Evolutionary conservation across 2,888 invertebrate species (phyloP), one percentile per base, ranked within the genome.

Genomic region (Lasioglossum pauxillum): DNA sequence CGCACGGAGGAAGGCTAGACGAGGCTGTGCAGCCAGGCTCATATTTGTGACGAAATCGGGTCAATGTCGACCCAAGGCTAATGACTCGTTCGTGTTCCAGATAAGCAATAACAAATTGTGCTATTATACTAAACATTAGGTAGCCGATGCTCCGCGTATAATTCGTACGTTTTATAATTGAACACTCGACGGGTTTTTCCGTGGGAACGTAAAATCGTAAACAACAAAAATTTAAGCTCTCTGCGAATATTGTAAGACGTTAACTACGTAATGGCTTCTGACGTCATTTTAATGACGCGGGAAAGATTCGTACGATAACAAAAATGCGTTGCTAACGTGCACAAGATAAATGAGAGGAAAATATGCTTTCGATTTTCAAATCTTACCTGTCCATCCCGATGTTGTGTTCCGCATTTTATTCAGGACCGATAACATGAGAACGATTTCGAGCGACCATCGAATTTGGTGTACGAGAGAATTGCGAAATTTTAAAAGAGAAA

Each of bases 21-120:
- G n/a, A 75, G 80, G 27, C 64, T 71, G 41, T 71, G 23, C 76
- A 82, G 69, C 71, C 49, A 75, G 79, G 72, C 71, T 83, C 75
- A 82, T 84, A 92, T 93, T 92, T 92, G 83, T 88, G 89, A 92
- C 93, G 93, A 91, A 94, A 94, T 93, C 90, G 84, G 94, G 94
- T 94, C 94, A 94, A 92, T 94, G 94, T 93, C 93, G 86, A 75
- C 57, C 86, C 88, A 92, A 92, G 93, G 93, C 91, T 89, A 91
- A 88, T 89, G 88, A 90, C 91, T 90, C 87, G 88, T 86, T 88
- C 86, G 74, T 86, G 89, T 92, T 82, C 88, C 89, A 90, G 90
- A 83, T 83, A 83, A 81, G 80, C 53, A 73, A 80, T 73, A 76
- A 76, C 19, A 91, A 88, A 87, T 74, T 77, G 71, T 41, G 73